A percentile compares a stretch with the other conserved stretches of the same genome.
Evolutionary conservation across 2,888 invertebrate species (phyloP).

Genomic region (Cenopis cana): DNA sequence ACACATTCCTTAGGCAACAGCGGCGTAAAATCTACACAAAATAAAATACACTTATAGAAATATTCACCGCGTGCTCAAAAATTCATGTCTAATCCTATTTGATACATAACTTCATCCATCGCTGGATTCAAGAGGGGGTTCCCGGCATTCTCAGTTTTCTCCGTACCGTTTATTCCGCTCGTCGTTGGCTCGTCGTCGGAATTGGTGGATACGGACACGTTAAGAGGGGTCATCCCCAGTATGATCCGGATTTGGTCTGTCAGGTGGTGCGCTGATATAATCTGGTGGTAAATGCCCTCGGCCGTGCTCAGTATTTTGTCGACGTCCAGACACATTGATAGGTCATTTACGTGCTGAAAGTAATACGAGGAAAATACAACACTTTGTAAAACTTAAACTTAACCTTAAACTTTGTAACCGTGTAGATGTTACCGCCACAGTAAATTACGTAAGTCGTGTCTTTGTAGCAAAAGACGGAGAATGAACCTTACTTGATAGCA

Average conservation of each 20-base stretch:
- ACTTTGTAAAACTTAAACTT: not conserved
- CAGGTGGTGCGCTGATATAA: slow-evolving; percentile 89
- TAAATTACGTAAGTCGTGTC: too few relatives aligned
- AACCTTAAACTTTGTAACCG: too few relatives aligned
- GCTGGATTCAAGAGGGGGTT: slow-evolving; percentile 62
- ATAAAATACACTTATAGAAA: slow-evolving; percentile 53
- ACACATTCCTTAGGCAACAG: slow-evolving; percentile 12
- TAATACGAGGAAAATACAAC: slow-evolving; percentile 11
- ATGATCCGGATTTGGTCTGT: slow-evolving; percentile 89
- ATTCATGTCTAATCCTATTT: slow-evolving; percentile 84
- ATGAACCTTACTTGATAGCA: too few relatives aligned
- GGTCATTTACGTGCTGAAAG: slow-evolving; percentile 96
- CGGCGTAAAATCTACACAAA: slow-evolving; percentile 9
- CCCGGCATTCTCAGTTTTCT: slow-evolving; percentile 48
- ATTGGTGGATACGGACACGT: slow-evolving; percentile 62
- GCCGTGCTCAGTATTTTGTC: slow-evolving; percentile 93
- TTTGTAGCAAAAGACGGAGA: too few relatives aligned
- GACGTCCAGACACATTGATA: slow-evolving; percentile 94
- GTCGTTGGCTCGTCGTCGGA: slow-evolving; percentile 55
- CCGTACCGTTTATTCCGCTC: slow-evolving; percentile 58
- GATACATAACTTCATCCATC: slow-evolving; percentile 85
- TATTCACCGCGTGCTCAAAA: slow-evolving; percentile 66
- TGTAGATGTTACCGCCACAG: too few relatives aligned
- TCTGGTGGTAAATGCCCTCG: slow-evolving; percentile 96
- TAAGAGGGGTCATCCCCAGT: slow-evolving; percentile 86